These are phyloP conservation scores for Schizopygopsis pylzovi DNA, from an alignment of 2,797 vertebrate genomes.

Conservation along the genomic window DNA sequence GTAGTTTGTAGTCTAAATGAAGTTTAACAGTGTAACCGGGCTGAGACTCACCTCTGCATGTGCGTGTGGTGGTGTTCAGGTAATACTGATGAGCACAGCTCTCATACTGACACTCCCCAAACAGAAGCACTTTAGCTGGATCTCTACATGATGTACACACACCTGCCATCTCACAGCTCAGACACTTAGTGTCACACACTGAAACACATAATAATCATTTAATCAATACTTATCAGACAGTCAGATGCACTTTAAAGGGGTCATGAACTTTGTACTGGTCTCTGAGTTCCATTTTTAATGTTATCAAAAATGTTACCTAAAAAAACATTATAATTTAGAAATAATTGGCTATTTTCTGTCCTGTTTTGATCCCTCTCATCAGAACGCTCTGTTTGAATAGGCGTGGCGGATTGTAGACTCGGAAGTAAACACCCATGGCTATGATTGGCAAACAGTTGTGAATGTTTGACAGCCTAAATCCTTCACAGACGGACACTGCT, in stretches of 20 bases:
- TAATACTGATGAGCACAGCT: conserved; percentile 92
- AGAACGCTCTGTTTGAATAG: too few species aligned
- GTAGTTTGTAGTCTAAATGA: neutral
- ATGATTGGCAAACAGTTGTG: too few species aligned
- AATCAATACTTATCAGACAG: neutral
- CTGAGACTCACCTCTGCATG: conserved; percentile 85
- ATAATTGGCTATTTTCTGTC: too few species aligned
- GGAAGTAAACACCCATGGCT: too few species aligned
- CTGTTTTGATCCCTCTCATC: too few species aligned
- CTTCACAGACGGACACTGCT: too few species aligned
- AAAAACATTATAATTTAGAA: too few species aligned
- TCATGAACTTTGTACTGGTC: too few species aligned
- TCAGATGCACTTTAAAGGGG: neutral
- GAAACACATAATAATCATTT: conserved; percentile 40
- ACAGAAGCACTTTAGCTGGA: conserved; percentile 87
- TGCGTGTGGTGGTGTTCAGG: conserved; percentile 83
- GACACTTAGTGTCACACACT: conserved; percentile 86
- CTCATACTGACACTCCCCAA: conserved; percentile 91
- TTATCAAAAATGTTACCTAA: too few species aligned
- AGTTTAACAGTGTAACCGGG: neutral
- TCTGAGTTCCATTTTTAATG: too few species aligned
- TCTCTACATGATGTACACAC: conserved; percentile 87
- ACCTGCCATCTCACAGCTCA: conserved; percentile 79
- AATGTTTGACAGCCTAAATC: too few species aligned
- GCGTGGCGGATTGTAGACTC: too few species aligned